These are phyloP conservation scores for Phymatocera aterrima DNA, from an alignment of 2,888 invertebrate genomes.

Conservation along the genomic window DNA sequence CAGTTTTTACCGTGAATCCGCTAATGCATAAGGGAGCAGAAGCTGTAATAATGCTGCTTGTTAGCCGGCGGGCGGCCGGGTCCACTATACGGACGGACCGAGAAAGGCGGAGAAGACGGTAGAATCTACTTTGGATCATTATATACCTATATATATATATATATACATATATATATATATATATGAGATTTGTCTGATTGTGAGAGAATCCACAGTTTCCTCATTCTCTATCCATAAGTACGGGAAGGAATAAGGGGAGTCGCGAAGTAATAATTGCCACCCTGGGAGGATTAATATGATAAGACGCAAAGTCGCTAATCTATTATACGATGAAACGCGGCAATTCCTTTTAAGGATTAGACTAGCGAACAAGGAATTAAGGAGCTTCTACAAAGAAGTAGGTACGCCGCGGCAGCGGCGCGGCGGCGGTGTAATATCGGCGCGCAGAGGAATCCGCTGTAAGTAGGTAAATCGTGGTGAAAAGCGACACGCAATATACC, in stretches of 20 bases:
- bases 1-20: slow-evolving; percentile 40
- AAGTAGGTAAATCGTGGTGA: not conserved
- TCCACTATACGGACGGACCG: slow-evolving; percentile 23
- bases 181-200: slow-evolving; percentile 41
- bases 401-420: no score
- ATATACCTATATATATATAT: not conserved
- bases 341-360: slow-evolving; percentile 20
- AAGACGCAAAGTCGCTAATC: slow-evolving; percentile 32
- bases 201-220: slow-evolving; percentile 25
- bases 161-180: not conserved
- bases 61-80: slow-evolving; percentile 39
- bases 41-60: slow-evolving; percentile 44
- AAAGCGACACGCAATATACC: slow-evolving; percentile 11
- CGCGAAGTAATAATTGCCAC: slow-evolving; percentile 28
- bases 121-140: slow-evolving; percentile 28
- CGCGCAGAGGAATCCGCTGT: not conserved
- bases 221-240: not conserved
- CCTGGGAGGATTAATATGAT: slow-evolving; percentile 22
- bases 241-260: not conserved
- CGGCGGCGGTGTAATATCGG: not conserved
- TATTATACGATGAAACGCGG: slow-evolving; percentile 8
- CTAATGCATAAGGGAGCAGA: slow-evolving; percentile 46
- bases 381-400: not conserved
- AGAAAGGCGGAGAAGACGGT: slow-evolving; percentile 18
- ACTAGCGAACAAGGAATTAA: slow-evolving; percentile 9